Conservation (phyloP, 2,113 vertebrate genomes). For the Rhinoderma darwinii region DNA sequence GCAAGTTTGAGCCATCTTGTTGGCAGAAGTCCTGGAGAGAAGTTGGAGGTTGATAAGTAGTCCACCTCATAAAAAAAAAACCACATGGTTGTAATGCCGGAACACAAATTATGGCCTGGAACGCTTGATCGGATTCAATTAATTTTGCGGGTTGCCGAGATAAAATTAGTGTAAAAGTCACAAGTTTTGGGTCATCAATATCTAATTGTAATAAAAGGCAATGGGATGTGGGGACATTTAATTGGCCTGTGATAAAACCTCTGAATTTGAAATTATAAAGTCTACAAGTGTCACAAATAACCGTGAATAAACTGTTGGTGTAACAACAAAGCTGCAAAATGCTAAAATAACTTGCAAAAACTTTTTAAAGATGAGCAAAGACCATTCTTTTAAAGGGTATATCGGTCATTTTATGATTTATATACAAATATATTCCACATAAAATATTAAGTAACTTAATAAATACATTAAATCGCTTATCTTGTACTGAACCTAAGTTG, state of each 20-base stretch:
- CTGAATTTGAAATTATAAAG: not conserved
- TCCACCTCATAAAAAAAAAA: slow-evolving; percentile 45
- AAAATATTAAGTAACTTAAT: too few relatives aligned
- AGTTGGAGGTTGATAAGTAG: slow-evolving; percentile 49
- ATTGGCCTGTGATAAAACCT: not conserved
- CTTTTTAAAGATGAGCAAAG: not conserved
- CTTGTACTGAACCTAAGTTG: too few relatives aligned
- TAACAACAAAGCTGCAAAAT: not conserved
- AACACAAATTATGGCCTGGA: slow-evolving; percentile 11
- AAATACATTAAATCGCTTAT: too few relatives aligned
- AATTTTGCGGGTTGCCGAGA: slow-evolving; percentile 12
- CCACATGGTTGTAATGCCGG: not conserved
- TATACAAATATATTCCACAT: not conserved
- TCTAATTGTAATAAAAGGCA: slow-evolving; percentile 27
- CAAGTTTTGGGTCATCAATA: slow-evolving; percentile 32
- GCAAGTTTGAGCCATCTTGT: not conserved
- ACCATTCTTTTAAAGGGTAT: not conserved
- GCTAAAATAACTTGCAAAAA: not conserved
- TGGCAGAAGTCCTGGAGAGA: slow-evolving; percentile 26
- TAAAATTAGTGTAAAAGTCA: slow-evolving; percentile 27
- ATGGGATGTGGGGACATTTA: not conserved
- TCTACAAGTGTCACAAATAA: not conserved
- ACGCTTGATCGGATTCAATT: slow-evolving; percentile 33
- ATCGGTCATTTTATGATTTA: too few relatives aligned
- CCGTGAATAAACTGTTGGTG: not conserved